Base-by-base conservation (phyloP, 2,888 invertebrate genomes). In the Tachystola acroxantha region DNA sequence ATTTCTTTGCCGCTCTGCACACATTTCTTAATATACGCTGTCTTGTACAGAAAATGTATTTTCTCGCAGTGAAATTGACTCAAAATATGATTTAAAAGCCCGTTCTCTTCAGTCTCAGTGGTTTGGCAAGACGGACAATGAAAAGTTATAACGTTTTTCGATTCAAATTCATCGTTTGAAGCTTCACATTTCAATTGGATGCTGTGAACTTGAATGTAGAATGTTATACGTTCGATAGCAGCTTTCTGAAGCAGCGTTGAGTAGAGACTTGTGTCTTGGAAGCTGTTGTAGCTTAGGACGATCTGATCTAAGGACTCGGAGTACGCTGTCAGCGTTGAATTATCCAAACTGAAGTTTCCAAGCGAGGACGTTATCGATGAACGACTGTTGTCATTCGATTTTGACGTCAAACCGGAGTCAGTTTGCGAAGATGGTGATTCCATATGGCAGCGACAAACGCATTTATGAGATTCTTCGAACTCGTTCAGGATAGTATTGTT, bases 1-100 rank as follows among this genome's bases (percentile, higher is more conserved):
- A 86, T 86, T 37, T 86, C 85, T 32, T 75, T 79, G 0, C 80
- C 79, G 0, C 62, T 43, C 0, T 67, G 43, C 0, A 86, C 63
- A 55, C 86, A 86, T 40, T 81, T 84, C 43, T 82, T 84, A 0
- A 86, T 86, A 49, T 86, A 86, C 0, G 78, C 75, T 0, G 80
- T 85, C 56, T 86, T 86, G 50, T 86, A 86, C 0, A 75, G 43
- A 46, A 86, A 86, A 48, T 86, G 86, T 0, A 86, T 70, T 37
- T 79, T 84, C 25, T 82, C 85, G 5, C 82, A 80, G 24, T 86
- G 86, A 0, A 30, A 43, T 25, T 72, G 77, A 36, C 70, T 70
- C 3, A 86, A 34, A 38, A 86, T 80, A 16, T 86, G 86, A 31
- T 58, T 64, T 0, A 86, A 20, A 0, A 86, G 49, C 0, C 66